phyloP scores from a whole-genome alignment of 1,140 invertebrate genomes.

The Drosophila erecta region DNA sequence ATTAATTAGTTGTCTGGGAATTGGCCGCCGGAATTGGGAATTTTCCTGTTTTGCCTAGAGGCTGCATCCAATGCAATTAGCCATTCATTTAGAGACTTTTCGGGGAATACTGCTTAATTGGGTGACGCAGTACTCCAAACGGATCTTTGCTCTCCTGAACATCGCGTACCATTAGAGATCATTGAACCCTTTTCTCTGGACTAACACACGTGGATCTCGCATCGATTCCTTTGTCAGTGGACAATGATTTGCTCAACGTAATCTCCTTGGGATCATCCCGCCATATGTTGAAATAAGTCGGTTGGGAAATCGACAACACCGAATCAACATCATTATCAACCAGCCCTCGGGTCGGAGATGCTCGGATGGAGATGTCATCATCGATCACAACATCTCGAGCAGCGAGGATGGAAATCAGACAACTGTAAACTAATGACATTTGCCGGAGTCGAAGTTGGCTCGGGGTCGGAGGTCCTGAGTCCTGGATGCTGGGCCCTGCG shows the following conservation, averaged over 20 bases:
- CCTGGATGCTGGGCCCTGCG: conserved; percentile 6
- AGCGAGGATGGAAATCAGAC: conserved; percentile 69
- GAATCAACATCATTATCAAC: conserved; percentile 43
- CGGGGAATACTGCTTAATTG: neutral
- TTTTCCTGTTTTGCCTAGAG: too few relatives aligned
- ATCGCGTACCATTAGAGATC: neutral
- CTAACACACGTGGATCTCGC: neutral
- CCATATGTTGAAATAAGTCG: conserved; percentile 19
- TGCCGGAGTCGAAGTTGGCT: neutral
- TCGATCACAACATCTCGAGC: conserved; percentile 66
- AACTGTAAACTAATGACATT: conserved; percentile 77
- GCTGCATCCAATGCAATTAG: conserved; percentile 26
- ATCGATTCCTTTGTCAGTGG: neutral
- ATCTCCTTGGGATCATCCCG: conserved; percentile 3
- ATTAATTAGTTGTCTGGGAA: conserved; percentile 74
- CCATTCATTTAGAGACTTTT: conserved; percentile 1
- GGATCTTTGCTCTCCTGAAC: too few relatives aligned
- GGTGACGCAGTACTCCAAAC: neutral
- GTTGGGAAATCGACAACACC: conserved; percentile 4
- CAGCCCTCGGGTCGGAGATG: neutral
- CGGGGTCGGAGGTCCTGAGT: neutral
- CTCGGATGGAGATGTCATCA: conserved; percentile 63
- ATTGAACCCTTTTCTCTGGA: neutral
- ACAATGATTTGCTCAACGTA: neutral
- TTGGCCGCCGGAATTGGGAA: conserved; percentile 20